phyloP scores from a whole-genome alignment of 2,888 invertebrate genomes.

The Dendrolimus pini region DNA sequence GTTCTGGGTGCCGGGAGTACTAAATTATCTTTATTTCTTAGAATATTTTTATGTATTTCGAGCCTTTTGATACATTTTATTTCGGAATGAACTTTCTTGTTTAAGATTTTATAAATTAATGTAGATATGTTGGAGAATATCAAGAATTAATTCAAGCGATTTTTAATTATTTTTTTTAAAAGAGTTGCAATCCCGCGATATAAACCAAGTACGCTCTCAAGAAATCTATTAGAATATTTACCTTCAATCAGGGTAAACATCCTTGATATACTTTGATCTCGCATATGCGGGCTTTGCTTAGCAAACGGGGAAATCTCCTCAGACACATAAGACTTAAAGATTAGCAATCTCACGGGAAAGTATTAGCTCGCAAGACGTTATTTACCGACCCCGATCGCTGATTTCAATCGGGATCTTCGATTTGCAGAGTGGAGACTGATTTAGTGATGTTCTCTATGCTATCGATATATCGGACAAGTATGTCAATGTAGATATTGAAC shows the following conservation, averaged over 20 bases:
- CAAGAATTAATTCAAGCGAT: too few species aligned
- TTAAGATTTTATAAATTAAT: too few species aligned
- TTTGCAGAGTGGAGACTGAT: constrained; percentile 41
- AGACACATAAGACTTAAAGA: constrained; percentile 37
- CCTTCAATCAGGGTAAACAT: not conserved
- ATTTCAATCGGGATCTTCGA: constrained; percentile 65
- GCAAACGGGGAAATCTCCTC: not conserved
- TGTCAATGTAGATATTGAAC: too few species aligned
- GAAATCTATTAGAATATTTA: not conserved
- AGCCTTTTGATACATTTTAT: too few species aligned
- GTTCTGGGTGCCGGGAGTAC: too few species aligned
- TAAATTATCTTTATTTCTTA: too few species aligned
- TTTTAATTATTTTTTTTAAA: too few species aligned
- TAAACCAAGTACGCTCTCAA: too few species aligned
- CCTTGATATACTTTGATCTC: constrained; percentile 1
- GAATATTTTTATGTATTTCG: too few species aligned
- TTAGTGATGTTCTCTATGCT: constrained; percentile 23
- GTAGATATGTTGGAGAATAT: too few species aligned
- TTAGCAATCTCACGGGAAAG: constrained; percentile 66
- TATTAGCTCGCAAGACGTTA: constrained; percentile 66
- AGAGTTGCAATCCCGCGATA: too few species aligned
- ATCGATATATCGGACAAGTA: constrained; percentile 9
- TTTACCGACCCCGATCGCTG: constrained; percentile 58
- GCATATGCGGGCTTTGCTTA: not conserved
- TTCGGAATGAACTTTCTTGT: too few species aligned